Evolutionary conservation across 2,888 invertebrate species (phyloP).

Genomic region (Vandiemenella viatica): DNA sequence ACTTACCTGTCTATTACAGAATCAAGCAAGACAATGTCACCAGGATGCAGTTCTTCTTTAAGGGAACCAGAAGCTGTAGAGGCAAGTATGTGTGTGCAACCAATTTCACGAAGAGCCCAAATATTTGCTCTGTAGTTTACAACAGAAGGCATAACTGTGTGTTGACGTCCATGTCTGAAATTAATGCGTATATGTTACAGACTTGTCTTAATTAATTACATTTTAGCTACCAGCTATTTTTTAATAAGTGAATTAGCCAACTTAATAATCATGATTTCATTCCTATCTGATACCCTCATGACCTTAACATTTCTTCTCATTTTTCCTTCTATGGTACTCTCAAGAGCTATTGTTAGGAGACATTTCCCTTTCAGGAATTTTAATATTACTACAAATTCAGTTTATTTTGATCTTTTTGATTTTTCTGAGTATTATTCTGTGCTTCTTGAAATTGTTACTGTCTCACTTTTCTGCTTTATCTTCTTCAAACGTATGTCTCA

Average conservation of each 20-base stretch:
- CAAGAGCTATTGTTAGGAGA: too few relatives aligned
- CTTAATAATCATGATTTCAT: not conserved
- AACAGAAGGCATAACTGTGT: slow-evolving; percentile 62
- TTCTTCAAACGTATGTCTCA: too few relatives aligned
- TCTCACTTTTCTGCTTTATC: too few relatives aligned
- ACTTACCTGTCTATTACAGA: slow-evolving; percentile 63
- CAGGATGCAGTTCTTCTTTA: slow-evolving; percentile 69
- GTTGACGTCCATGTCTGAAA: slow-evolving; percentile 45
- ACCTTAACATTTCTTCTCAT: too few relatives aligned
- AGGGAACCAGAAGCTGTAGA: slow-evolving; percentile 92
- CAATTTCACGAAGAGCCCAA: slow-evolving; percentile 72
- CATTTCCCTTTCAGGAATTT: too few relatives aligned
- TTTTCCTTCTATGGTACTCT: too few relatives aligned
- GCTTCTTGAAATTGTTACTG: too few relatives aligned
- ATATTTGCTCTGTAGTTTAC: slow-evolving; percentile 95
- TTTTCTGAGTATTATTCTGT: too few relatives aligned
- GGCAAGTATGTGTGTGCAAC: slow-evolving; percentile 84
- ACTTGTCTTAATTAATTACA: slow-evolving; percentile 5
- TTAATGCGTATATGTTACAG: too few relatives aligned
- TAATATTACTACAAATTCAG: too few relatives aligned
- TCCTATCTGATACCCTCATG: too few relatives aligned
- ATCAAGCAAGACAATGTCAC: slow-evolving; percentile 77
- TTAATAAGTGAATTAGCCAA: not conserved
- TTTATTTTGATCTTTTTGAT: too few relatives aligned
- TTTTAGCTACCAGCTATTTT: not conserved